These are phyloP conservation scores for Diglossa cyanea DNA, from an alignment of 2,797 vertebrate species.

Conservation along the genomic window DNA sequence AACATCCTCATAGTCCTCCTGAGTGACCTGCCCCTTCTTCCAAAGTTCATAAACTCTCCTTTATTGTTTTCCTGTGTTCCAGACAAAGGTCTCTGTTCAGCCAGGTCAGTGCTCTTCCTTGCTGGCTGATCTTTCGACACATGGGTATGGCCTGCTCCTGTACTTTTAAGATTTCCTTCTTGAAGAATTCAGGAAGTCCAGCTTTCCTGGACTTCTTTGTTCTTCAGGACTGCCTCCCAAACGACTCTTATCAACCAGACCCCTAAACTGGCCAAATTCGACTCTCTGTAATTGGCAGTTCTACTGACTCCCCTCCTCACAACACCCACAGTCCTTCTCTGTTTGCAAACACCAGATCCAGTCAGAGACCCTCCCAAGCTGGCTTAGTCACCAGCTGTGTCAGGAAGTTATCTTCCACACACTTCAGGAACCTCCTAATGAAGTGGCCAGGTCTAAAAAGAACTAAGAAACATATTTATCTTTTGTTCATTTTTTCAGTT, in stretches of 20 bases:
- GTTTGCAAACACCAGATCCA: not conserved
- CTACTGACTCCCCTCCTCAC: not conserved
- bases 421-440: not conserved
- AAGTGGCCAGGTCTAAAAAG: not conserved
- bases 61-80: not conserved
- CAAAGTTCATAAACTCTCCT: not conserved
- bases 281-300: not conserved
- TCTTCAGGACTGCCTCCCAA: not conserved
- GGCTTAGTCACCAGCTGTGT: not conserved
- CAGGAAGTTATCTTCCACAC: not conserved
- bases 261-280: not conserved
- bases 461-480: not conserved
- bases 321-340: not conserved
- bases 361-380: rapidly evolving
- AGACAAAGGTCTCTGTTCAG: not conserved
- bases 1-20: not conserved
- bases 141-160: not conserved
- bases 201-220: not conserved
- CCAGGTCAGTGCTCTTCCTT: not conserved
- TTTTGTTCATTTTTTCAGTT: not conserved
- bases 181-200: not conserved
- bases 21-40: not conserved
- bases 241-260: not conserved
- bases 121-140: not conserved
- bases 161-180: not conserved